Percentiles rank a stretch among this genome's conserved stretches.
Evolutionary conservation across 2,888 invertebrate genomes (phyloP).

Genomic region (Caenorhabditis sp.): DNA sequence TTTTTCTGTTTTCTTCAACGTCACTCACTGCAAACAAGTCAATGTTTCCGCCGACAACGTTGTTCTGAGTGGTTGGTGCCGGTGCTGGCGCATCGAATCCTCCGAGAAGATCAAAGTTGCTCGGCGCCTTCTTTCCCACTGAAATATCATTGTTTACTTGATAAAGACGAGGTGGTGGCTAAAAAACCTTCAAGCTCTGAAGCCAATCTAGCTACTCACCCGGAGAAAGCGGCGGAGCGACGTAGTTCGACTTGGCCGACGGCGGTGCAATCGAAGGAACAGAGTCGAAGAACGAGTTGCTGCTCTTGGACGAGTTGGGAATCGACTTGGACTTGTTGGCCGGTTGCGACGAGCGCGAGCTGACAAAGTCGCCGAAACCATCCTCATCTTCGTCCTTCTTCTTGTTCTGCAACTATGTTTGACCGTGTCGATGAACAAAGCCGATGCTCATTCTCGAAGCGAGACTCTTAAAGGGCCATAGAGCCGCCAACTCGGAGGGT

Average conservation of each 20-base stretch:
- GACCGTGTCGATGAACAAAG: too few relatives aligned
- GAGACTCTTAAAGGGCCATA: too few relatives aligned
- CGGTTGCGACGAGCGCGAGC: constrained; percentile 49
- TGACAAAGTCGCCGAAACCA: constrained; percentile 68
- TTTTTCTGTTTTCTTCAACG: neutral
- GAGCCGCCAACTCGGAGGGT: too few relatives aligned
- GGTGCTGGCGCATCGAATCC: constrained; percentile 27
- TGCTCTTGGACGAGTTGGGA: too few relatives aligned
- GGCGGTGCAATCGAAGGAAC: constrained; percentile 41
- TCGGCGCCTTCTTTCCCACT: constrained; percentile 23
- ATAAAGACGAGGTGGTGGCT: neutral
- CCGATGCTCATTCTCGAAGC: too few relatives aligned
- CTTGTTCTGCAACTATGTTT: constrained; percentile 27
- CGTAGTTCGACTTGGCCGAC: constrained; percentile 7
- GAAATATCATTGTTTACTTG: too few relatives aligned
- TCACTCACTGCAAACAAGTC: constrained; percentile 26
- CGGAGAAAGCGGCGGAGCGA: constrained; percentile 35
- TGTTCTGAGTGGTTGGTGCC: constrained; percentile 2
- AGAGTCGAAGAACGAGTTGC: constrained; percentile 28
- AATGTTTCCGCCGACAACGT: neutral
- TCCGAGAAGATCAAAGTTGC: constrained; percentile 46
- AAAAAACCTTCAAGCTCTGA: neutral
- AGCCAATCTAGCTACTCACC: too few relatives aligned
- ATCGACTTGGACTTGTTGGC: constrained; percentile 21
- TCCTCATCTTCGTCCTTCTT: constrained; percentile 58